Conservation (phyloP, 2,888 invertebrate genomes). For the Actias luna region DNA sequence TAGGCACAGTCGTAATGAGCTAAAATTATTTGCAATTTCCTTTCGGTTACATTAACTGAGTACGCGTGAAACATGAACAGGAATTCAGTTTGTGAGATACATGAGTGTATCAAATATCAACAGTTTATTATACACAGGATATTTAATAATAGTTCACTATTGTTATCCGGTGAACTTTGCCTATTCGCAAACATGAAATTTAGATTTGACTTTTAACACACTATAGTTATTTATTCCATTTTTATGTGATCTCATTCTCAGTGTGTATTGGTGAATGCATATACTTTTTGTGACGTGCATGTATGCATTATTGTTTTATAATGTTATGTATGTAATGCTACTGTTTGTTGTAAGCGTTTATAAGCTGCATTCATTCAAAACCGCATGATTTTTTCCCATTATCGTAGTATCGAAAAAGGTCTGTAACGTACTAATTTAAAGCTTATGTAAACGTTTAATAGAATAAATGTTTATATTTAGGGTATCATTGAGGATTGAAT, state of each 20-base stretch:
- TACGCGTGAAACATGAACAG: slow-evolving; percentile 12
- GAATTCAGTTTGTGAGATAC: not conserved
- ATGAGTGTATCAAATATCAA: slow-evolving; percentile 12
- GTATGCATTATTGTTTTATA: too few relatives aligned
- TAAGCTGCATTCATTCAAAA: too few relatives aligned
- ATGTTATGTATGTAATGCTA: too few relatives aligned
- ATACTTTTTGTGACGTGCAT: too few relatives aligned
- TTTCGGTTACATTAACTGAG: slow-evolving; percentile 32
- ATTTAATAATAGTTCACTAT: not conserved
- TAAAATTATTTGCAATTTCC: slow-evolving; percentile 63
- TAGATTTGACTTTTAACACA: not conserved
- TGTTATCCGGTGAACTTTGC: not conserved
- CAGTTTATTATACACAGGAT: not conserved
- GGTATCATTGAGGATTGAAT: too few relatives aligned
- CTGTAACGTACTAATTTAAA: too few relatives aligned
- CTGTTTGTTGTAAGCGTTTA: too few relatives aligned
- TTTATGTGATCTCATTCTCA: not conserved
- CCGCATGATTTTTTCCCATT: too few relatives aligned
- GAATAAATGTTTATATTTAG: too few relatives aligned
- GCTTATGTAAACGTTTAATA: too few relatives aligned
- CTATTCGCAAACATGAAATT: not conserved
- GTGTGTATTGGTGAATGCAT: not conserved
- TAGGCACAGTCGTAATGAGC: slow-evolving; percentile 48
- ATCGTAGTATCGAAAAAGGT: too few relatives aligned
- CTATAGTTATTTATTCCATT: not conserved